Conservation (phyloP, 2,888 invertebrate genomes). For the Volucella inflata region DNA sequence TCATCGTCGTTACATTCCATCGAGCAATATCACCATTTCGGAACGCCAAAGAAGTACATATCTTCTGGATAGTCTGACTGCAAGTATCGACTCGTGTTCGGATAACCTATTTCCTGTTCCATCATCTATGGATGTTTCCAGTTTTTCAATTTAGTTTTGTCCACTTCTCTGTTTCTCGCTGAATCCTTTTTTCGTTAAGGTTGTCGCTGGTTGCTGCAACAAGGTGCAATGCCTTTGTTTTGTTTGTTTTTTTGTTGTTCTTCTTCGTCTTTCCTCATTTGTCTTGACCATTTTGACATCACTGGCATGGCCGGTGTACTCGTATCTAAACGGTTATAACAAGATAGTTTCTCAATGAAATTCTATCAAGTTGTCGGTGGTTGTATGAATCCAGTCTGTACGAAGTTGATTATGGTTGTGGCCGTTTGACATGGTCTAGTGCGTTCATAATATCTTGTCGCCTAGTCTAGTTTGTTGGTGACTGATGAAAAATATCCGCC, state of each 20-base stretch:
- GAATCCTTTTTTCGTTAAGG: slow-evolving; percentile 12
- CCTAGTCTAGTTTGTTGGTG: background rate
- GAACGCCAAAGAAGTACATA: slow-evolving; percentile 22
- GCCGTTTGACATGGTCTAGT: slow-evolving; percentile 34
- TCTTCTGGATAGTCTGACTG: slow-evolving; percentile 33
- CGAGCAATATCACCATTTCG: slow-evolving; percentile 62
- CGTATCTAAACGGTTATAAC: slow-evolving; percentile 26
- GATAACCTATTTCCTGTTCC: slow-evolving; percentile 68
- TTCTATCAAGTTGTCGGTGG: background rate
- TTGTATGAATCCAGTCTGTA: no score
- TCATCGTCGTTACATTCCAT: slow-evolving; percentile 68
- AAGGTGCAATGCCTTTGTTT: slow-evolving; percentile 33
- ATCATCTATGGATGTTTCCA: slow-evolving; percentile 61
- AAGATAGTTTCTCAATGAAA: slow-evolving; percentile 54
- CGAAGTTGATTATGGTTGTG: background rate
- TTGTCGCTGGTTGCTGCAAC: slow-evolving; percentile 33
- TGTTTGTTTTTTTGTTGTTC: no score
- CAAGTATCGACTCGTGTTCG: no score
- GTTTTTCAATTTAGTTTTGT: slow-evolving; percentile 31
- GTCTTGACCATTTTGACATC: slow-evolving; percentile 65
- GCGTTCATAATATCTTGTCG: slow-evolving; percentile 34
- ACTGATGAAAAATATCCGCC: no score
- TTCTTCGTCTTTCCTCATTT: slow-evolving; percentile 29
- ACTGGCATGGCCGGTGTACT: slow-evolving; percentile 30
- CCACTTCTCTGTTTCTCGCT: background rate